Percentiles rank a stretch among this genome's conserved stretches.
Conservation (phyloP, 2,797 vertebrate genomes). For the Pipistrellus kuhlii region DNA sequence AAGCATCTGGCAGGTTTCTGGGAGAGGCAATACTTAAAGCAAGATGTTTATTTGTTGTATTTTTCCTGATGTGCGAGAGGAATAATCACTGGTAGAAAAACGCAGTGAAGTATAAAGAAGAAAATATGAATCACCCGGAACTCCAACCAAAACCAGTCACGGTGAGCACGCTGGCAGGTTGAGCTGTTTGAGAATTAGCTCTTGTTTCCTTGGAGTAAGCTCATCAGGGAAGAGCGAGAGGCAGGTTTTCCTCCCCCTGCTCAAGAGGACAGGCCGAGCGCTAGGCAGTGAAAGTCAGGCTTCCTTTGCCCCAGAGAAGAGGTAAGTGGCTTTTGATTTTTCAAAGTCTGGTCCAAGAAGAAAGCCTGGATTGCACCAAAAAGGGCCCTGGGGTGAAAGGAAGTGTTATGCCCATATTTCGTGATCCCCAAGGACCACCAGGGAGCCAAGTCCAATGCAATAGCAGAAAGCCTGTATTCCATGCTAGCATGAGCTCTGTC, state of each 20-base stretch:
- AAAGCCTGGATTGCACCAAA: neutral
- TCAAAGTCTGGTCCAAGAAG: neutral
- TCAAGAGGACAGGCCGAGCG: neutral
- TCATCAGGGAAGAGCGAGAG: neutral
- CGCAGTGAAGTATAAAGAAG: neutral
- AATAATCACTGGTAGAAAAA: constrained; percentile 12
- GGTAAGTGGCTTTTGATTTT: neutral
- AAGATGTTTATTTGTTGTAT: neutral
- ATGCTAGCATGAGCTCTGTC: no score
- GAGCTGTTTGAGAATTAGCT: neutral
- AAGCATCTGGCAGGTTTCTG: neutral
- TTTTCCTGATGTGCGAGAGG: neutral
- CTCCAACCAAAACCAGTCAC: neutral
- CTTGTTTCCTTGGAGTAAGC: neutral
- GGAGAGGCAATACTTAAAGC: neutral
- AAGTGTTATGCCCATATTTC: no score
- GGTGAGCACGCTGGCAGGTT: neutral
- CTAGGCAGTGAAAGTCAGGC: neutral
- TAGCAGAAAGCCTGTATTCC: no score
- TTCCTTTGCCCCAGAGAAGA: neutral
- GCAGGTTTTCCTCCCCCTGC: neutral
- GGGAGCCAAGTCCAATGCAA: no score
- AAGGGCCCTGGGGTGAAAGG: neutral
- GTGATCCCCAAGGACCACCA: no score
- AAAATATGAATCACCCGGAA: neutral